phyloP scores from a whole-genome alignment of 2,113 vertebrate species.

The Guaruba guarouba region DNA sequence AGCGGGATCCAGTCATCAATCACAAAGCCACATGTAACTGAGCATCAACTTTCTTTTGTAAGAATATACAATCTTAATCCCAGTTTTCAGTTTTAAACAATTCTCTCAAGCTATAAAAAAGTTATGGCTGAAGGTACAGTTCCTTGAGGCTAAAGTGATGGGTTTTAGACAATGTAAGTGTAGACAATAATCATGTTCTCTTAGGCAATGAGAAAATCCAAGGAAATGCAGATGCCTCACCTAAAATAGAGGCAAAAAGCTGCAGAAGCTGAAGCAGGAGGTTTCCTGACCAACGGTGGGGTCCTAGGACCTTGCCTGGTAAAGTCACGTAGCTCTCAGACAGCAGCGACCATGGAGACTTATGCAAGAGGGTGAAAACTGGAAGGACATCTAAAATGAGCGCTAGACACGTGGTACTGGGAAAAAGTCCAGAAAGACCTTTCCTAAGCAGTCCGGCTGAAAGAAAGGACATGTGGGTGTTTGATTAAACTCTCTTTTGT shows the following conservation, averaged over 20 bases:
- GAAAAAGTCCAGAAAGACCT: neutral
- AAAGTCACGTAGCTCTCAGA: neutral
- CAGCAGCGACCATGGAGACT: neutral
- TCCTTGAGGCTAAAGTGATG: neutral
- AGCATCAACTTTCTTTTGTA: neutral
- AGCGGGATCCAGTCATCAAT: neutral
- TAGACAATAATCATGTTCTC: neutral
- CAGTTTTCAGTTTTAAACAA: constrained; percentile 1
- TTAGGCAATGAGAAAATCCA: neutral
- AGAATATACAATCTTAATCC: constrained; percentile 19
- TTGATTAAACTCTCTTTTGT: neutral
- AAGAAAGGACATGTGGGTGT: neutral
- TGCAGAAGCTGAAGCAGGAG: neutral
- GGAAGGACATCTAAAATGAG: neutral
- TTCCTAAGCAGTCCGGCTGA: neutral
- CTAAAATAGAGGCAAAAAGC: neutral
- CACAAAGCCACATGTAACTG: neutral
- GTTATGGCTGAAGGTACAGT: neutral
- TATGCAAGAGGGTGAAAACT: neutral
- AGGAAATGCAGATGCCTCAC: neutral
- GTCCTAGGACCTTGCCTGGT: neutral
- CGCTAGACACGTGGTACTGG: neutral
- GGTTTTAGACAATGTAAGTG: neutral
- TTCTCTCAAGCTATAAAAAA: neutral
- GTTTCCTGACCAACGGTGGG: neutral